Evolutionary conservation across 2,888 invertebrate species (phyloP).

Genomic region (Tricholauxania praeusta): DNA sequence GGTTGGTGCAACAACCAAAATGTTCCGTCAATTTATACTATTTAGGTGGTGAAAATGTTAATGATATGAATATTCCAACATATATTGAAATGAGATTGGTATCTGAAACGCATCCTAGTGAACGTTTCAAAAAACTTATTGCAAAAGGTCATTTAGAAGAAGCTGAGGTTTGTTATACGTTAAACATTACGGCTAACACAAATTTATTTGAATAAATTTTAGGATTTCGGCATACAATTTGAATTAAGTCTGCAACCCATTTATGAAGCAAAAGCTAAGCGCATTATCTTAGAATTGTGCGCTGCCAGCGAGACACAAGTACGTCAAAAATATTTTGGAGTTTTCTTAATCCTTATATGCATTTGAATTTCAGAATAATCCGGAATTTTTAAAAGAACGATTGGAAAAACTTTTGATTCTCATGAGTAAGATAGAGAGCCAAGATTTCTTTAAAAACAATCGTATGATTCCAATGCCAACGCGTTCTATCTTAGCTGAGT

Average conservation of each 20-base stretch:
- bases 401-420: conserved; percentile 57
- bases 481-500: conserved; percentile 57
- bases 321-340: not conserved
- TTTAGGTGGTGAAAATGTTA: conserved; percentile 54
- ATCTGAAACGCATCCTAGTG: conserved; percentile 65
- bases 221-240: conserved; percentile 65
- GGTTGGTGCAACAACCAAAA: conserved; percentile 66
- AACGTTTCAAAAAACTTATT: conserved; percentile 65
- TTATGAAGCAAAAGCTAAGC: conserved; percentile 64
- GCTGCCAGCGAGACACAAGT: conserved; percentile 47
- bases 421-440: conserved; percentile 58
- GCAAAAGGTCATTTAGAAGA: conserved; percentile 65
- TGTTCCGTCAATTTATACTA: conserved; percentile 66
- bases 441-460: conserved; percentile 61
- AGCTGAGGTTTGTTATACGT: conserved; percentile 59
- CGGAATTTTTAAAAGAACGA: conserved; percentile 48
- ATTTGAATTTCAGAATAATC: conserved; percentile 45
- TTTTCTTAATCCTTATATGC: not conserved
- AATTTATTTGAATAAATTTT: conserved; percentile 5
- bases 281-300: conserved; percentile 57
- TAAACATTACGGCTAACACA: not conserved
- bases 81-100: conserved; percentile 65
- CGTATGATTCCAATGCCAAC: conserved; percentile 61
- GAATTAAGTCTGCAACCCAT: conserved; percentile 65
- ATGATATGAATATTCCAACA: conserved; percentile 52